These are phyloP conservation scores for Ostrea denselamellosa DNA, from an alignment of 1,140 invertebrate genomes.

Conservation along the genomic window DNA sequence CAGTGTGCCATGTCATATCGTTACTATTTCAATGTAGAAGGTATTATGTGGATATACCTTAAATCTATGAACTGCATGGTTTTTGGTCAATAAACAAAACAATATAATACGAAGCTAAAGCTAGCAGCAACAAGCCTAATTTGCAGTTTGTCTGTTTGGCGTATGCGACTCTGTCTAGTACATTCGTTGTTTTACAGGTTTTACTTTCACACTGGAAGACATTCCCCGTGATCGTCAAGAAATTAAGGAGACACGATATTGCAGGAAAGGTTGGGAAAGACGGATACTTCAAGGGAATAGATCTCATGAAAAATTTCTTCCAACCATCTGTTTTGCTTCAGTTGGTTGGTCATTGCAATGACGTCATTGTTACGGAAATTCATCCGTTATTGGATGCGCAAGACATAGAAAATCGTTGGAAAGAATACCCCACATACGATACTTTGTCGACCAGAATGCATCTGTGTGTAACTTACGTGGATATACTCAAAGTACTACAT, in stretches of 20 bases:
- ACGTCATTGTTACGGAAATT: background rate
- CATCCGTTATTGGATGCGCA: background rate
- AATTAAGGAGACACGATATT: background rate
- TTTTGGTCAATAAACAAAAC: no score
- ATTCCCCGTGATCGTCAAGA: constrained; percentile 5
- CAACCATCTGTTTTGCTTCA: background rate
- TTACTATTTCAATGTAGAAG: no score
- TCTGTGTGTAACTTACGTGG: background rate
- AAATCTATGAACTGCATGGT: no score
- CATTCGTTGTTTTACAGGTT: background rate
- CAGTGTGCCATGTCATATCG: no score
- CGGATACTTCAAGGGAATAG: background rate
- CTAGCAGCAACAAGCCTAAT: no score
- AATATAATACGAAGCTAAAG: no score
- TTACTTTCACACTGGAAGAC: background rate
- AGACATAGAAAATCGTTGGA: background rate
- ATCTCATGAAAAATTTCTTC: background rate
- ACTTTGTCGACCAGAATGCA: background rate
- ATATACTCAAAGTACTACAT: background rate
- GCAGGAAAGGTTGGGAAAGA: background rate
- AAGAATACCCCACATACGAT: background rate
- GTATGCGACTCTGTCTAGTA: no score
- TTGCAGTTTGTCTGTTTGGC: no score
- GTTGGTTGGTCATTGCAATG: background rate
- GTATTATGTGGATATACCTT: no score